Conservation (phyloP, 2,113 vertebrate species). For the Lethenteron reissneri region DNA sequence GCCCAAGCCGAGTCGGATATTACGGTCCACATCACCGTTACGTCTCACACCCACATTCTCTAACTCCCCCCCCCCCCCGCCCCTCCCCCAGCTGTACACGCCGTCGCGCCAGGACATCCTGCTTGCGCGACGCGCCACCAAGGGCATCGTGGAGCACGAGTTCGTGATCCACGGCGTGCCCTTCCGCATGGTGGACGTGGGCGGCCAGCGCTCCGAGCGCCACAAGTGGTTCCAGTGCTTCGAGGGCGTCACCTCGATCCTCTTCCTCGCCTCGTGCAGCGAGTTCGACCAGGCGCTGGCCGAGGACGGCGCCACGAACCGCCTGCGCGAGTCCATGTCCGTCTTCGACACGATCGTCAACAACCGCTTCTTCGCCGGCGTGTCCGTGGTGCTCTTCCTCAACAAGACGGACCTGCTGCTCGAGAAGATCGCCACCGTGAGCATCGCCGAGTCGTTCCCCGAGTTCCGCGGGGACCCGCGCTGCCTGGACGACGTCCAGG, state of each 20-base stretch:
- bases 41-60: too few species aligned
- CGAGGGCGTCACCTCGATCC: conserved; percentile 8
- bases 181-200: conserved; percentile 7
- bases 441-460: not conserved
- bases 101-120: conserved; percentile 6
- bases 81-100: not conserved
- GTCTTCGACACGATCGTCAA: conserved; percentile 8
- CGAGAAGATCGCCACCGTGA: conserved; percentile 4
- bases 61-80: too few species aligned
- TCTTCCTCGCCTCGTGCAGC: conserved; percentile 8
- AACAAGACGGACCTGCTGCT: conserved; percentile 9
- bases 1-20: too few species aligned
- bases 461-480: not conserved
- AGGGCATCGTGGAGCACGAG: conserved; percentile 6
- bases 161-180: conserved; percentile 7
- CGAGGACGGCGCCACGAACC: conserved; percentile 2
- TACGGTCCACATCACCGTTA: too few species aligned
- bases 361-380: conserved; percentile 7
- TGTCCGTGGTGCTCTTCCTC: conserved; percentile 8
- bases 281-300: conserved; percentile 8
- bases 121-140: not conserved
- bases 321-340: conserved; percentile 5
- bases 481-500: conserved; percentile 5
- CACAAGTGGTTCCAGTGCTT: conserved; percentile 9
- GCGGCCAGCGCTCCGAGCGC: conserved; percentile 7